Conservation (phyloP, 2,797 vertebrate genomes). For the Serranus cabrilla region DNA sequence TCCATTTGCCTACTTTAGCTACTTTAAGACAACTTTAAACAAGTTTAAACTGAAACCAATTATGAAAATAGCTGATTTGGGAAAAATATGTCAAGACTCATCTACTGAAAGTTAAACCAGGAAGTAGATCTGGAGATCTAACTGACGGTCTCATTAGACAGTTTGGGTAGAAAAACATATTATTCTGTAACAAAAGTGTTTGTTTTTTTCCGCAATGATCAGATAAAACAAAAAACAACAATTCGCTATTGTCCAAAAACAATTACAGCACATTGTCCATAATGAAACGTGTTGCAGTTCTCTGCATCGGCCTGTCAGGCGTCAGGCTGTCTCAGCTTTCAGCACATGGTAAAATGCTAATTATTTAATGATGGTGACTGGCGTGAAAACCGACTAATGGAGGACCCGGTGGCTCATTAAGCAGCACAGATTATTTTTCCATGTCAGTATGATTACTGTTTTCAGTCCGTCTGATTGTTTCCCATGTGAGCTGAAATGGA, state of each 20-base stretch:
- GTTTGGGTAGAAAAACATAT: not conserved
- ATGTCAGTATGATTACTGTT: conserved; percentile 39
- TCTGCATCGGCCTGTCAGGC: not conserved
- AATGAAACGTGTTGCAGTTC: not conserved
- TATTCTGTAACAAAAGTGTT: not conserved
- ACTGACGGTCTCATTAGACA: not conserved
- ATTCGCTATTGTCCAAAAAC: not conserved
- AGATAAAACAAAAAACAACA: not conserved
- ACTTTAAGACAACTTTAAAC: too few species aligned
- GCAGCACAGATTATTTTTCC: conserved; percentile 30
- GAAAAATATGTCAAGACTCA: too few species aligned
- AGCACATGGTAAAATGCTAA: conserved; percentile 16
- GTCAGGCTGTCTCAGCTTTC: conserved; percentile 3
- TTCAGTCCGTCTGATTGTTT: conserved; percentile 24
- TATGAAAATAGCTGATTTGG: too few species aligned
- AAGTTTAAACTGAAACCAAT: too few species aligned
- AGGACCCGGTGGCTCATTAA: conserved; percentile 43
- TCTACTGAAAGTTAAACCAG: not conserved
- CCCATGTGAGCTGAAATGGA: conserved; percentile 20
- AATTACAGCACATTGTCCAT: not conserved
- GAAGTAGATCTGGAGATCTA: not conserved
- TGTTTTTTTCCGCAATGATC: not conserved
- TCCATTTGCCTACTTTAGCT: too few species aligned
- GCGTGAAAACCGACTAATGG: conserved; percentile 38
- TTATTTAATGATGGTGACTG: conserved; percentile 28